Evolutionary conservation across 2,113 vertebrate species (phyloP).

Genomic region (Thamnophis sirtalis): DNA sequence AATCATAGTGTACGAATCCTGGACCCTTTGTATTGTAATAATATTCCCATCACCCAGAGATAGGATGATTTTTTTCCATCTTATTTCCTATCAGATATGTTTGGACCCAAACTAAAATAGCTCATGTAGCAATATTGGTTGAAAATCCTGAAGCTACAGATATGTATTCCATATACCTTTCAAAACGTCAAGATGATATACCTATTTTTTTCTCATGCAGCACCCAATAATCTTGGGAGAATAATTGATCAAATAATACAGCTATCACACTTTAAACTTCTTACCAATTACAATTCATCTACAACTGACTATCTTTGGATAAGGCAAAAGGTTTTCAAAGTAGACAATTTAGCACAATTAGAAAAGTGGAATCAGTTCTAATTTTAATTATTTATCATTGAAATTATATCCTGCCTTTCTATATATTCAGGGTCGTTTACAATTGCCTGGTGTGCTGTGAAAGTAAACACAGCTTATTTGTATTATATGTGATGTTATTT

Average conservation of each 20-base stretch:
- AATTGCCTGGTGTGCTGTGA: not conserved
- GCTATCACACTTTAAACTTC: not conserved
- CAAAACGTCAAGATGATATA: not conserved
- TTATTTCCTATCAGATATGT: not conserved
- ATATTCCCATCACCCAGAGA: not conserved
- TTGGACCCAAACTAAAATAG: not conserved
- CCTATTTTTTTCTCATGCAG: not conserved
- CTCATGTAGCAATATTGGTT: not conserved
- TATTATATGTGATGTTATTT: slow-evolving; percentile 13
- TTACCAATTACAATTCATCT: not conserved
- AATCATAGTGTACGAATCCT: not conserved
- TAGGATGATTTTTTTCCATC: not conserved
- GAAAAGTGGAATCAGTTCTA: not conserved
- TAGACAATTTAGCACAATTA: not conserved
- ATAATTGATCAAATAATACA: not conserved
- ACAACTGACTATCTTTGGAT: not conserved
- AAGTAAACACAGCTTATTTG: not conserved
- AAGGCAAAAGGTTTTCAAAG: slow-evolving; percentile 7
- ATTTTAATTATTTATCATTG: not conserved
- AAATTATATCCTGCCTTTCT: not conserved
- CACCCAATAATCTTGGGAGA: not conserved
- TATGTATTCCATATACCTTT: not conserved
- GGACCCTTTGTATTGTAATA: not conserved
- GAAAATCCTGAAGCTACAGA: not conserved
- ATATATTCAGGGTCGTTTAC: not conserved